Base-by-base conservation (phyloP, 2,888 invertebrate species). In the Rhagonycha fulva region DNA sequence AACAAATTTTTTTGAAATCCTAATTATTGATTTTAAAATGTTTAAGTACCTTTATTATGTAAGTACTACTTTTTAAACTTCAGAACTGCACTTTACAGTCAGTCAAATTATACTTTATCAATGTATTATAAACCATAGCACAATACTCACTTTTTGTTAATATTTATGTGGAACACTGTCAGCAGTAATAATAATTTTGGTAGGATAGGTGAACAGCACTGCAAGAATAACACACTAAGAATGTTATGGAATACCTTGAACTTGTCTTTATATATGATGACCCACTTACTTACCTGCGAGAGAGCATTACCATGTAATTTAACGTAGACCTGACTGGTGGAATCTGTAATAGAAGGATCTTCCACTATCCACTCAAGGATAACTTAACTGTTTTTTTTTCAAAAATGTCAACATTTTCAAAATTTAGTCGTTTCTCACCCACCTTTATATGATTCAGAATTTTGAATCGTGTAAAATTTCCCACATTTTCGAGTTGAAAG, bases 211-310 rank as follows among this genome's bases (percentile, higher is more conserved):
- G 66, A 68, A 73, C 72, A 63, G 69, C 78, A 82, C 82, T 81
- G 80, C 78, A 78, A 82, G 82, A 82, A 82, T 84, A 83, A 83
- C 82, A 83, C 82, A 84, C 85, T 84, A 85, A 83, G 86, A 88
- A 87, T 88, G 86, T 82, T 90, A 86, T 89, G 89, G 84, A 87
- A 91, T 91, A 92, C 93, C 94, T 93, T 94, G 93, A 94, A 94
- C 94, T 94, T 94, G 92, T 89, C 90, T 91, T 91, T 94, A 93
- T 94, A 94, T 94, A 94, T 89, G 89, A 89, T 93, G 94, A 94
- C 94, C 94, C 92, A 94, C 93, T 92, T 66, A 62, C 47, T 47
- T 94, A 85, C 85, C 85, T 84, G 82, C 73, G 80, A 79, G 81
- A 79, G 77, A 79, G 76, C 79, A 78, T 77, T 78, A 76, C 78